Conservation (phyloP, 2,888 invertebrate genomes). For the Dynastes hyllus region DNA sequence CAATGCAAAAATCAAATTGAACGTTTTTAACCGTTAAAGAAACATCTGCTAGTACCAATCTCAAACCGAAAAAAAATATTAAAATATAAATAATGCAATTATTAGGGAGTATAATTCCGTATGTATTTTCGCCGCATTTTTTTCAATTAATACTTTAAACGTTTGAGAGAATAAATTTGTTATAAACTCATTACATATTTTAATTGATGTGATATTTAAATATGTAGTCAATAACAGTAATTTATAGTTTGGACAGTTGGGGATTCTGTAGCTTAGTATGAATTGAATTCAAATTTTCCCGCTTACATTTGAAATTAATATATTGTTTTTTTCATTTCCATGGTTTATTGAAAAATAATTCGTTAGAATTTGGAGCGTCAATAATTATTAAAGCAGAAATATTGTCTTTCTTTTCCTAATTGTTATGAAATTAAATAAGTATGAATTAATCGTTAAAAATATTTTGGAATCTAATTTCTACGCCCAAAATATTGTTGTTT, state of each 20-base stretch:
- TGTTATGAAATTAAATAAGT: conserved; percentile 4
- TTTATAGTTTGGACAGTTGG: too few relatives aligned
- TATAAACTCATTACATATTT: too few relatives aligned
- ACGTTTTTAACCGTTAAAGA: conserved; percentile 35
- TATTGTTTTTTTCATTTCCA: not conserved
- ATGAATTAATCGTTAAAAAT: conserved; percentile 18
- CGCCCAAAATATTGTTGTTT: conserved; percentile 18
- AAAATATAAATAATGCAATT: not conserved
- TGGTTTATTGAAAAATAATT: not conserved
- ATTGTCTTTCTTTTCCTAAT: too few relatives aligned
- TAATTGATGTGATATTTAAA: too few relatives aligned
- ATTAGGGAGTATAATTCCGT: not conserved
- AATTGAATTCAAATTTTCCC: too few relatives aligned
- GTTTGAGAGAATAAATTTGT: too few relatives aligned
- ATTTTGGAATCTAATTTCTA: conserved; percentile 30
- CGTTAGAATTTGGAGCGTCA: conserved; percentile 8
- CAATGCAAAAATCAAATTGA: conserved; percentile 46
- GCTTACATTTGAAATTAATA: too few relatives aligned
- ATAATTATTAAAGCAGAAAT: not conserved
- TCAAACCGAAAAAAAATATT: not conserved
- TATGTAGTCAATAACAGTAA: too few relatives aligned
- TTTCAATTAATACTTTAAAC: too few relatives aligned
- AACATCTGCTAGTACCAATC: conserved; percentile 43
- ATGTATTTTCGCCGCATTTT: not conserved
- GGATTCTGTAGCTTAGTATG: too few relatives aligned